Evolutionary conservation across 2,797 vertebrate genomes (phyloP).

Genomic region (Arrhamphus sclerolepis): DNA sequence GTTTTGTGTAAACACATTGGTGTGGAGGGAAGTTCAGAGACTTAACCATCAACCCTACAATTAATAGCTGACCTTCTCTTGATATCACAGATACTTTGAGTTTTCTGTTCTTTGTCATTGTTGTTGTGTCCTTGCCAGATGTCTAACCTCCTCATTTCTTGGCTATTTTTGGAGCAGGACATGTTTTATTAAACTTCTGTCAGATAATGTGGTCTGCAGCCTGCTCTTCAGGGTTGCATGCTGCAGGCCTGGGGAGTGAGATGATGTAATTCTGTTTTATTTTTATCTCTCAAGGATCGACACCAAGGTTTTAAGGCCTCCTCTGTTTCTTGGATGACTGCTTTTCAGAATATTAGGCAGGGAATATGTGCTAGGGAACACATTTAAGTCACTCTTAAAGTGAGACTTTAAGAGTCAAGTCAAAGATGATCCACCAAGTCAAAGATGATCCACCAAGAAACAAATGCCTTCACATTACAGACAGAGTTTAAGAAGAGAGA

Average conservation of each 20-base stretch:
- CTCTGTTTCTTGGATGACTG: background rate
- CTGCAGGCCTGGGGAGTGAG: no score
- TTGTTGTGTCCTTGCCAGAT: conserved; percentile 17
- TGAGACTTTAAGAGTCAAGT: no score
- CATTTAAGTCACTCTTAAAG: no score
- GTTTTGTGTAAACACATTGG: background rate
- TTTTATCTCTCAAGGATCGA: conserved; percentile 20
- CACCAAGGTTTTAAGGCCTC: conserved; percentile 10
- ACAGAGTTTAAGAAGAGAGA: background rate
- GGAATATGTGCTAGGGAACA: background rate
- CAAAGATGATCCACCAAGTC: no score
- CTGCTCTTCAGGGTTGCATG: background rate
- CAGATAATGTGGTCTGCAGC: conserved; percentile 38
- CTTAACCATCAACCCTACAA: background rate
- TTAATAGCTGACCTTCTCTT: background rate
- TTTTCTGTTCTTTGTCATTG: background rate
- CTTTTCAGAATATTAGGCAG: background rate
- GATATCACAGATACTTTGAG: conserved; percentile 3
- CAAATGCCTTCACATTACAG: background rate
- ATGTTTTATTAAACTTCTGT: conserved; percentile 56
- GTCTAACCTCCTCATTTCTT: conserved; percentile 16
- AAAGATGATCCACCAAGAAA: no score
- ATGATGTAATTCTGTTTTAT: conserved; percentile 16
- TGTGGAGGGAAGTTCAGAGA: background rate
- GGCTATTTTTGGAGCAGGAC: conserved; percentile 49